These are phyloP conservation scores for Rhabdomys dilectus DNA, from an alignment of 2,113 vertebrate species.

Conservation along the genomic window DNA sequence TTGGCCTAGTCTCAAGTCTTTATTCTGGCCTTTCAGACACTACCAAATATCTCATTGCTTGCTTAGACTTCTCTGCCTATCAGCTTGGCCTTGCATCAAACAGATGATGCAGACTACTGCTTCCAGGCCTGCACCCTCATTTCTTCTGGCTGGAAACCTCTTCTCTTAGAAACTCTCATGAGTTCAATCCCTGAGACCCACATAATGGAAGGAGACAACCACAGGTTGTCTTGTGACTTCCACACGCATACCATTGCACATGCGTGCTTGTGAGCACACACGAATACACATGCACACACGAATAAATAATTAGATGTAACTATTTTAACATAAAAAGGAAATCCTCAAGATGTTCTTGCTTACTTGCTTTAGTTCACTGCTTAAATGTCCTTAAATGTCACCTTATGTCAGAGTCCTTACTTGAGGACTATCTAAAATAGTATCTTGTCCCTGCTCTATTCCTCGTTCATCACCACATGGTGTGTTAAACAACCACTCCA, in stretches of 20 bases:
- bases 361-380: slow-evolving; percentile 1
- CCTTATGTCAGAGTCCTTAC: slow-evolving; percentile 38
- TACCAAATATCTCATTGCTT: not conserved
- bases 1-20: slow-evolving; percentile 36
- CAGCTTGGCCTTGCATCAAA: slow-evolving; percentile 16
- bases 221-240: not conserved
- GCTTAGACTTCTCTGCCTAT: slow-evolving; percentile 51
- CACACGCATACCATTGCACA: not conserved
- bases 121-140: slow-evolving; percentile 28
- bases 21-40: slow-evolving; percentile 40
- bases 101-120: slow-evolving; percentile 40
- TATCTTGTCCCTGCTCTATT: not conserved
- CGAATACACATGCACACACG: not conserved
- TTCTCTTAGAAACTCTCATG: not conserved
- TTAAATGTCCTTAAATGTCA: slow-evolving; percentile 57
- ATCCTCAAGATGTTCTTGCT: slow-evolving; percentile 47
- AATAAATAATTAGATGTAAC: not conserved
- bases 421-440: slow-evolving; percentile 45
- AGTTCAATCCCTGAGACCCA: not conserved
- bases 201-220: not conserved
- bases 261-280: not conserved
- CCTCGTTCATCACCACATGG: slow-evolving; percentile 24
- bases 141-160: slow-evolving; percentile 41
- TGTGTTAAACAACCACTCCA: slow-evolving; percentile 50
- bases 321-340: not conserved